Base-by-base conservation (phyloP, 2,888 invertebrate species). In the Pyrrhosoma nymphula region DNA sequence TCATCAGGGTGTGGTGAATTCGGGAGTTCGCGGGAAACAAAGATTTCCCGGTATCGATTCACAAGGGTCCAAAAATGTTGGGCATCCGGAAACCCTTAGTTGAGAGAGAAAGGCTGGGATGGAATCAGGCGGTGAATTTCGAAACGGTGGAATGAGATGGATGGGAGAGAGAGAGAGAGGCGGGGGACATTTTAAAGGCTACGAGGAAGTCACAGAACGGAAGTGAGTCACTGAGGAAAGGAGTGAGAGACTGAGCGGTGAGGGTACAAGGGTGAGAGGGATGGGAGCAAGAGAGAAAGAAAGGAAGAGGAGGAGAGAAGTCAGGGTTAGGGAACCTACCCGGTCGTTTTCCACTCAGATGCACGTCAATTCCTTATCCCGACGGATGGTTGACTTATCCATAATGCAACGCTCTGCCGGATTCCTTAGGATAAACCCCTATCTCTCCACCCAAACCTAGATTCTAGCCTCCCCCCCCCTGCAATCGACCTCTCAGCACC, bases 311-410 rank as follows among this genome's bases (percentile, higher is more conserved):
- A 35, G 3, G 60, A 56, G n/a, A 39, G 63, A 60, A 93, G 93
- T 14, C 35, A 18, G 69, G 30, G 93, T 26, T 56, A n/a, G 56
- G n/a, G 26, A 55, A 56, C 55, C 56, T 89, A n/a, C n/a, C n/a
- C 56, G 69, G 69, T 75, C 93, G 75, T 93, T 93, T 93, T 93
- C 93, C 93, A 93, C 93, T 47, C 93, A 93, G 93, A 93, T 93
- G 93, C 93, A 55, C 93, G 93, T 93, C 93, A 93, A 93, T 93
- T 93, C 93, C 93, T 69, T 93, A 93, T 93, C 93, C 93, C 93
- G 63, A 55, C 55, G 89, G 89, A n/a, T 69, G 93, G 93, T 93
- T 93, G 69, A 93, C 93, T 93, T 93, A 93, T 93, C 93, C 93
- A 93, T 93, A 93, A 93, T 93, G 93, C 93, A 93, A 93, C 93